phyloP scores from a whole-genome alignment of 2,888 invertebrate species.

The Morinoia aosen region DNA sequence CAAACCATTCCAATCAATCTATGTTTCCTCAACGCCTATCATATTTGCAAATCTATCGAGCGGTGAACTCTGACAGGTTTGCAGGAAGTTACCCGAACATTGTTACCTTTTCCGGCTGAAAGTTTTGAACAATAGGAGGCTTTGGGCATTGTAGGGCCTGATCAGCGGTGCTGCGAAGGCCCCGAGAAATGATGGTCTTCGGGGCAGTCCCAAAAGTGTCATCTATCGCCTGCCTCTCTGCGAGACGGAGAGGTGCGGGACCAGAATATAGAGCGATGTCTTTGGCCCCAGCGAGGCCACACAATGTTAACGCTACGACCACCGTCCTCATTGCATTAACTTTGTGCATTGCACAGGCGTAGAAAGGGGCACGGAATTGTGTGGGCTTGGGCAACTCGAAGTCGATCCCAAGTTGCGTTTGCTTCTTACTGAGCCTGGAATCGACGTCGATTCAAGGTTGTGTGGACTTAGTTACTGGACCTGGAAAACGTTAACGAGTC shows the following conservation, averaged over 20 bases:
- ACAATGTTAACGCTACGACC: not conserved
- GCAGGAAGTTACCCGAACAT: not conserved
- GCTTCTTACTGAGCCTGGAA: no score
- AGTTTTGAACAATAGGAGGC: slow-evolving; percentile 31
- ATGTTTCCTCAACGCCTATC: not conserved
- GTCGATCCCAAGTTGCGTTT: no score
- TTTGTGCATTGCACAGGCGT: not conserved
- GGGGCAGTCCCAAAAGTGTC: slow-evolving; percentile 25
- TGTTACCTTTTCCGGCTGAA: slow-evolving; percentile 26
- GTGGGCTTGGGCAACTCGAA: no score
- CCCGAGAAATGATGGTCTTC: not conserved
- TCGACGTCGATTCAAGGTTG: no score
- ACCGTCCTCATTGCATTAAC: not conserved
- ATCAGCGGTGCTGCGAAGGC: not conserved
- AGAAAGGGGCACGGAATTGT: not conserved
- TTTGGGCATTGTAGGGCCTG: not conserved
- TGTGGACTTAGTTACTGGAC: no score
- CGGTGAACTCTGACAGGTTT: not conserved
- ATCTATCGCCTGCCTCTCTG: slow-evolving; percentile 30
- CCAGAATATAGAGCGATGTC: not conserved
- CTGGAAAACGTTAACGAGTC: no score
- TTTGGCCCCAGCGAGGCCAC: not conserved
- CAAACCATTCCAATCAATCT: not conserved
- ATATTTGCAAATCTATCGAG: not conserved
- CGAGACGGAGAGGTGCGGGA: not conserved